Percentiles rank a stretch among this genome's conserved stretches.
phyloP scores from a whole-genome alignment of 2,797 vertebrate species.

The Melopsittacus undulatus region DNA sequence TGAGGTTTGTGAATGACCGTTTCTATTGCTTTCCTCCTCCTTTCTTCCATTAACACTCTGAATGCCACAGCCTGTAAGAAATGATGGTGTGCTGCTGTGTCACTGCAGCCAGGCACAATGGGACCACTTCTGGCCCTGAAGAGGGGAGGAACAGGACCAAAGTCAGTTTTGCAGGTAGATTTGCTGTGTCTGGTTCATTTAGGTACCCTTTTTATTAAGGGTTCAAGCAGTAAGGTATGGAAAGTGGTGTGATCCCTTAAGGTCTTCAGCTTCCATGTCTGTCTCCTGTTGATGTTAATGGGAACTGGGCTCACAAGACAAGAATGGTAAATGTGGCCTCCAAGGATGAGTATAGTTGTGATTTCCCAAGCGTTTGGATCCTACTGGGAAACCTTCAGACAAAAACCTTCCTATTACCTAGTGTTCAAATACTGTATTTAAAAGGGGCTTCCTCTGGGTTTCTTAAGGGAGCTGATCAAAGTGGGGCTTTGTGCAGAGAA shows the following conservation, averaged over 20 bases:
- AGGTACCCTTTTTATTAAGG: neutral
- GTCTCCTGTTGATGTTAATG: neutral
- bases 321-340: neutral
- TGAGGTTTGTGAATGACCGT: neutral
- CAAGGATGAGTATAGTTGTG: neutral
- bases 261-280: neutral
- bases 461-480: neutral
- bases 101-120: neutral
- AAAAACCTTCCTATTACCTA: neutral
- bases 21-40: neutral
- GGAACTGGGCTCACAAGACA: neutral
- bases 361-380: neutral
- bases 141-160: neutral
- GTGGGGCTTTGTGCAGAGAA: neutral
- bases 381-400: neutral
- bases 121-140: neutral
- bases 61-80: neutral
- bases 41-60: neutral
- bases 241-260: neutral
- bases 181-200: neutral
- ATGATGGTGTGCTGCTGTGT: neutral
- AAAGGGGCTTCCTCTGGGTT: neutral
- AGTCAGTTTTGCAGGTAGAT: neutral
- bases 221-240: neutral
- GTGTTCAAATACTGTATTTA: neutral